Conservation (phyloP, 1,140 invertebrate species). For the Trypoxylus dichotomus region DNA sequence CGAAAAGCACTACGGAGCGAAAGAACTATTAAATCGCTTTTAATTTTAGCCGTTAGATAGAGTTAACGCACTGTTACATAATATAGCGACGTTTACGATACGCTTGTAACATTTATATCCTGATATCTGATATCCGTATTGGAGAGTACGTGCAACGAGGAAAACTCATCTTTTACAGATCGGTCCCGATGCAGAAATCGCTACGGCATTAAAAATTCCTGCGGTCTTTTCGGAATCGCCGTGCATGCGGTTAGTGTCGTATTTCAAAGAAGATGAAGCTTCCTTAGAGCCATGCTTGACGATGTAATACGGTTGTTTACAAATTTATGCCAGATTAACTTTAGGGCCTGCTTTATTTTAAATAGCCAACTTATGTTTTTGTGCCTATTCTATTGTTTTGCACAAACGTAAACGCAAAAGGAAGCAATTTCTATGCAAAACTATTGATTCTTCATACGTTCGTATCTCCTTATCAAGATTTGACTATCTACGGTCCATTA, state of each 20-base stretch:
- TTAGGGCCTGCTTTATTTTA: too few relatives aligned
- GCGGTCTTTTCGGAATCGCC: background rate
- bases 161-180: constrained; percentile 1
- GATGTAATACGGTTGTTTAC: background rate
- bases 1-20: background rate
- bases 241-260: constrained; percentile 9
- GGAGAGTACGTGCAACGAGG: background rate
- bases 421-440: too few relatives aligned
- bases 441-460: too few relatives aligned
- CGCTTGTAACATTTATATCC: background rate
- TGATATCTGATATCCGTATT: background rate
- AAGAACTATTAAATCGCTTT: background rate
- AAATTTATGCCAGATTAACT: too few relatives aligned
- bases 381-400: too few relatives aligned
- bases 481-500: too few relatives aligned
- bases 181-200: background rate
- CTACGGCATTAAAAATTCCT: constrained; percentile 13
- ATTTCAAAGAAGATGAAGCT: constrained; percentile 17
- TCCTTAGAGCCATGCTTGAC: background rate
- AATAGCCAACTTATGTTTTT: too few relatives aligned
- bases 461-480: too few relatives aligned
- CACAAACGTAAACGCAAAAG: too few relatives aligned
- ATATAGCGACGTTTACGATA: constrained; percentile 13
- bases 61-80: constrained; percentile 9
- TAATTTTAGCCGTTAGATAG: constrained; percentile 22